These are phyloP conservation scores for Sitta carolinensis DNA, from an alignment of 2,797 vertebrate genomes.

Conservation along the genomic window DNA sequence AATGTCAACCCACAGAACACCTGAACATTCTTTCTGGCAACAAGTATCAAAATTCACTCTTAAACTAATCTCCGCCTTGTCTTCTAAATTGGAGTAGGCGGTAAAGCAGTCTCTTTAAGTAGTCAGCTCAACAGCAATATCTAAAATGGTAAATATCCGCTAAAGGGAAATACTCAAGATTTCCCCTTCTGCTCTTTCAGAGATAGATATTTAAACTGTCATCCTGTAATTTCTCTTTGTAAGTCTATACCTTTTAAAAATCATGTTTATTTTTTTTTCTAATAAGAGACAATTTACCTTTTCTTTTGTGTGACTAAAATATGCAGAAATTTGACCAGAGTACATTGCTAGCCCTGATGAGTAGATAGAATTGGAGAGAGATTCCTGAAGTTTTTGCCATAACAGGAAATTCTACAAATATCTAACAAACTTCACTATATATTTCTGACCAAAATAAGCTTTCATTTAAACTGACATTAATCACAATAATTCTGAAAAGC, in stretches of 20 bases:
- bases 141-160: not conserved
- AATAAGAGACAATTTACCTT: not conserved
- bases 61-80: not conserved
- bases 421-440: not conserved
- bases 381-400: not conserved
- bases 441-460: not conserved
- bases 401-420: not conserved
- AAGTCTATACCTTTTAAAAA: not conserved
- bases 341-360: not conserved
- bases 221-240: not conserved
- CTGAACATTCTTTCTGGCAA: not conserved
- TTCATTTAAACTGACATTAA: not conserved
- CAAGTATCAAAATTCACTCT: not conserved
- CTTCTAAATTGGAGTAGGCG: not conserved
- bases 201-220: not conserved
- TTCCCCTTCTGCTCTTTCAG: not conserved
- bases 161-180: not conserved
- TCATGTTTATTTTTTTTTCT: accelerated
- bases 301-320: not conserved
- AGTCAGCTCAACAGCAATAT: not conserved
- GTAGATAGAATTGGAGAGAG: not conserved
- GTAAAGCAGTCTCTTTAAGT: not conserved
- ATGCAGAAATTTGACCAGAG: not conserved
- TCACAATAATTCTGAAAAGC: not conserved
- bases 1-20: not conserved